Evolutionary conservation across 2,113 vertebrate species (phyloP).

Genomic region (Corythornis madagascariensis): DNA sequence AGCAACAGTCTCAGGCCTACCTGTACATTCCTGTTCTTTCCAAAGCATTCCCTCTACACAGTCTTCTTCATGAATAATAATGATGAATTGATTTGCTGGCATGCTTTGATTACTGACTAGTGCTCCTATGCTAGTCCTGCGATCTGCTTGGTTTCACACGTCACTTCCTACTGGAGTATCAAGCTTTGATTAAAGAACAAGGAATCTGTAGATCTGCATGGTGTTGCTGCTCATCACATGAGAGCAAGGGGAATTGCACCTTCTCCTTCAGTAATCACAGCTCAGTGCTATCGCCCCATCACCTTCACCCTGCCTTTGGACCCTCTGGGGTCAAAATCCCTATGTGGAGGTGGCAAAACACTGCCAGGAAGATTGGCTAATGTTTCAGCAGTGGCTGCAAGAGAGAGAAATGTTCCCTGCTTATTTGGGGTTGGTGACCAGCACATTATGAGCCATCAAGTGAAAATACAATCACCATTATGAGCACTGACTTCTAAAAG

Average conservation of each 20-base stretch:
- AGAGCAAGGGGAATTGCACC: neutral
- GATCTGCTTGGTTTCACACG: neutral
- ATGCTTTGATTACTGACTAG: neutral
- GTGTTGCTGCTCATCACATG: neutral
- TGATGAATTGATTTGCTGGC: neutral
- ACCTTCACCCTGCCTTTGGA: neutral
- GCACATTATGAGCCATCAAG: neutral
- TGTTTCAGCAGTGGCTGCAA: neutral
- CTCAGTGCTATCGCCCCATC: neutral
- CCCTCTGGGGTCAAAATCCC: neutral
- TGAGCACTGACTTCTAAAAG: neutral
- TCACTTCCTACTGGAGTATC: neutral
- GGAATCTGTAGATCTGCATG: neutral
- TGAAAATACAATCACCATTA: neutral
- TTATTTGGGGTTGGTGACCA: neutral
- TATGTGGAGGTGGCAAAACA: neutral
- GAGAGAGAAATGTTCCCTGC: neutral
- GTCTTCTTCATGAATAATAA: neutral
- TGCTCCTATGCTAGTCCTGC: neutral
- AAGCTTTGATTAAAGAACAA: neutral
- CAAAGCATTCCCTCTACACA: neutral
- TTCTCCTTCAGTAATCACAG: neutral
- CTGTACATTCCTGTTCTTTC: neutral
- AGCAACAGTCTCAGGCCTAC: neutral
- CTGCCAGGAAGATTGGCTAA: neutral